Evolutionary conservation across 1,140 invertebrate species (phyloP), one percentile per base, ranked within the genome.

Genomic region (Pseudomyrmex concolor): DNA sequence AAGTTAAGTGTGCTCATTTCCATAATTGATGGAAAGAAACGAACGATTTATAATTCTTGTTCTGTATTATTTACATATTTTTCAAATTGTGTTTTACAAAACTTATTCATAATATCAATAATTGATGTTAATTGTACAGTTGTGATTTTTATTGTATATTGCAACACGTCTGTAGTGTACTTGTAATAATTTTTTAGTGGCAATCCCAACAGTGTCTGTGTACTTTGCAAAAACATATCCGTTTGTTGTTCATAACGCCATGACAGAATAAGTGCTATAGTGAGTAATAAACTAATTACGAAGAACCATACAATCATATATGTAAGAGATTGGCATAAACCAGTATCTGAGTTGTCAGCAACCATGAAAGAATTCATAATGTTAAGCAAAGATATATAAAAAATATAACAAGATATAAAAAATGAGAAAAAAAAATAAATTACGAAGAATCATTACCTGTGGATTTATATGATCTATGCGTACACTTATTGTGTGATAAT

Each of bases 121-220:
- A 84, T 70, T 10, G 84, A 25, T 60, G 91, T 83, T 0, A 84
- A 73, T 63, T 87, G 89, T 54, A 70, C 60, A 1, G 64, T 63
- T 2, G 78, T 64, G 7, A 86, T 59, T 45, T 85, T 51, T 25
- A 85, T 63, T 25, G 86, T 59, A 34, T 48, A 55, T 62, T 89
- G 74, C 10, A 89, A 62, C 17, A 70, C 55, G 68, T 88, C 68
- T 25, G 83, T 85, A n/a, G 85, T 77, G 4, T 87, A 50, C 71
- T 85, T 70, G n/a, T 91, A 88, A 87, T 92, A 92, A 74, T 72
- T 50, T 19, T 88, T 89, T 17, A 93, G 43, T n/a, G 87, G 90
- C 43, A 93, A 17, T 59, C 90, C 89, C 2, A 86, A 91, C 15
- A 89, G 83, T 4, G 5, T 67, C 83, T 93, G 85, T 9, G 92